Base-by-base conservation (phyloP, 2,888 invertebrate genomes). In the Andrena chrysosceles region DNA sequence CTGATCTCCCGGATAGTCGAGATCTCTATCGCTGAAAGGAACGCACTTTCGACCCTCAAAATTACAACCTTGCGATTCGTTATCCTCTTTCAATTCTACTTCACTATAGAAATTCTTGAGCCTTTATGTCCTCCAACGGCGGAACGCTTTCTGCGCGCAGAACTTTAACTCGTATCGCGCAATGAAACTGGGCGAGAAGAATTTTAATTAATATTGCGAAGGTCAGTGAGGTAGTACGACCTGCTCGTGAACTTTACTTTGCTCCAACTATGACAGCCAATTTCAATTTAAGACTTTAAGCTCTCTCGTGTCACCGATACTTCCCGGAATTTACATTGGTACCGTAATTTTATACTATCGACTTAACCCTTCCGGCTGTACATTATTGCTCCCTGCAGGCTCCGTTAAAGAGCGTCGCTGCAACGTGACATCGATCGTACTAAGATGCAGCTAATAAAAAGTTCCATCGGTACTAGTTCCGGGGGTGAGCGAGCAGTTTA, bases 381-480 rank as follows among this genome's bases (percentile, higher is more conserved):
- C 35, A 60, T 49, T 26, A 42, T n/a, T 33, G 20, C 10, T 33
- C 20, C 29, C 13, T 20, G 0, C 59, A 20, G 26, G 56, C 48
- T 42, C 5, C 23, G 10, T 23, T 29, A 23, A 29, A 63, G 10
- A 1, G 54, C 31, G 31, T 23, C 54, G 16, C 48, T 42, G 26
- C 20, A 54, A 48, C 42, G 52, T 52, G 52, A 26, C 64, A 71
- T 77, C 60, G 78, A 80, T 66, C 77, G 66, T 29, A 49, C 4
- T 8, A n/a, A 23, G 20, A 72, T 63, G 35, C 42, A 2, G 2
- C 59, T 52, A 66, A 60, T 59, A 35, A 78, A 70, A 64, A 64
- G 29, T 77, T 76, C n/a, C n/a, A 26, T 5, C 42, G 56, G 35
- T 26, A 10, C 10, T 26, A 23, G 10, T 56, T 20, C 23, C 7